These are phyloP conservation scores for Micrasema minimum DNA, from an alignment of 1,140 invertebrate species.

Conservation along the genomic window DNA sequence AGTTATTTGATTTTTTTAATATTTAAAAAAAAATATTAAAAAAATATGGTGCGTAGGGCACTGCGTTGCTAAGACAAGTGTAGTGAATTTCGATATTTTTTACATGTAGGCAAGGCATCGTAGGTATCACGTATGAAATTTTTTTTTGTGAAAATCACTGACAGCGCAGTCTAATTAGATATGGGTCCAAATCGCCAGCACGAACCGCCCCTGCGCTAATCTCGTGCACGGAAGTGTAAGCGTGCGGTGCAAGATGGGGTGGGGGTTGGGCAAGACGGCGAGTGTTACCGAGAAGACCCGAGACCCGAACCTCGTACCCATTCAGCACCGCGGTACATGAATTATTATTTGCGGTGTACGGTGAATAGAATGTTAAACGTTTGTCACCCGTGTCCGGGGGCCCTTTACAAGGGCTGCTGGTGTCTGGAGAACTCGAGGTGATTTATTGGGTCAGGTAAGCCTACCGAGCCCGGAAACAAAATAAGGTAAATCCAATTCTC, in stretches of 20 bases:
- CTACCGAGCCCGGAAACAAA: neutral
- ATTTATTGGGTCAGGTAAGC: constrained; percentile 36
- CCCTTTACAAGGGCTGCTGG: constrained; percentile 29
- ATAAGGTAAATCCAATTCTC: no score
- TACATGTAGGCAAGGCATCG: no score
- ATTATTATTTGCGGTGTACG: constrained; percentile 38
- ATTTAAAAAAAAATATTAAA: no score
- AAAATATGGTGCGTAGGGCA: no score
- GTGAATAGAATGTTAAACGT: constrained; percentile 40
- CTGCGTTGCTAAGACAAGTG: no score
- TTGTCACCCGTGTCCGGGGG: constrained; percentile 36
- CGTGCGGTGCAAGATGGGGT: neutral
- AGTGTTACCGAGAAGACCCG: neutral
- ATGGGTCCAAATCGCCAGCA: neutral
- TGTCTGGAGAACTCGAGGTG: constrained; percentile 4
- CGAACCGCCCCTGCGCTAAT: neutral
- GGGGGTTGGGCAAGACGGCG: no score
- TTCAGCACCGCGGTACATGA: constrained; percentile 20
- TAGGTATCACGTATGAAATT: no score
- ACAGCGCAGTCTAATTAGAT: no score
- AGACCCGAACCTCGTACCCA: neutral
- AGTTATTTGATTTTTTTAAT: no score
- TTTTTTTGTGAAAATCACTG: no score
- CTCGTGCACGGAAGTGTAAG: constrained; percentile 10
- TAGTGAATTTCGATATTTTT: no score